phyloP scores from a whole-genome alignment of 1,140 invertebrate genomes.

The Globodera ellingtonae region DNA sequence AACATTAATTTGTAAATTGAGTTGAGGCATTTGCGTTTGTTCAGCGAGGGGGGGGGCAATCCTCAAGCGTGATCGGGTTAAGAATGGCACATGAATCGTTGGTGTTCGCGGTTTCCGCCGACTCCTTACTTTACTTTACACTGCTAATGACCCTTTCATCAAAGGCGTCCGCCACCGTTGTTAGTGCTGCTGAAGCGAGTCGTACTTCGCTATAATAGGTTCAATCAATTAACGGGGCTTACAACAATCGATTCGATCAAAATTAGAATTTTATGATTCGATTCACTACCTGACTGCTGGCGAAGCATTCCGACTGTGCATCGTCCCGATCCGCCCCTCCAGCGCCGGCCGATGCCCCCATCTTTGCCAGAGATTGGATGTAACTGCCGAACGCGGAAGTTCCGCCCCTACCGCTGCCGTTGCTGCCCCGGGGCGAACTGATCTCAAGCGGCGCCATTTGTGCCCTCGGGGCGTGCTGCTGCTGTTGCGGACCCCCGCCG shows the following conservation, averaged over 20 bases:
- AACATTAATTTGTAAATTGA: not conserved
- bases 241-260: not conserved
- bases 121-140: not conserved
- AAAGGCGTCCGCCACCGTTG: not conserved
- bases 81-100: not conserved
- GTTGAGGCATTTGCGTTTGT: not conserved
- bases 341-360: not conserved
- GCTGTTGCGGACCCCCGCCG: slow-evolving; percentile 5
- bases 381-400: slow-evolving; percentile 17
- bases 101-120: not conserved
- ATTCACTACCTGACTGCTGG: not conserved
- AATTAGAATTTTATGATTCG: not conserved
- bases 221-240: not conserved
- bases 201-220: not conserved
- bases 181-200: not conserved
- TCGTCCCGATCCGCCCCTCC: not conserved
- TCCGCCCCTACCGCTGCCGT: slow-evolving; percentile 1
- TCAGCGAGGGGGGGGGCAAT: not conserved
- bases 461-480: not conserved
- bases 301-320: slow-evolving; percentile 3
- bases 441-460: slow-evolving; percentile 18
- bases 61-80: too few relatives aligned
- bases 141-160: not conserved
- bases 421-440: slow-evolving; percentile 25
- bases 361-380: slow-evolving; percentile 6